Base-by-base conservation (phyloP, 53 echinoderm and acorn worm species). In the Pentamera pediparva region DNA sequence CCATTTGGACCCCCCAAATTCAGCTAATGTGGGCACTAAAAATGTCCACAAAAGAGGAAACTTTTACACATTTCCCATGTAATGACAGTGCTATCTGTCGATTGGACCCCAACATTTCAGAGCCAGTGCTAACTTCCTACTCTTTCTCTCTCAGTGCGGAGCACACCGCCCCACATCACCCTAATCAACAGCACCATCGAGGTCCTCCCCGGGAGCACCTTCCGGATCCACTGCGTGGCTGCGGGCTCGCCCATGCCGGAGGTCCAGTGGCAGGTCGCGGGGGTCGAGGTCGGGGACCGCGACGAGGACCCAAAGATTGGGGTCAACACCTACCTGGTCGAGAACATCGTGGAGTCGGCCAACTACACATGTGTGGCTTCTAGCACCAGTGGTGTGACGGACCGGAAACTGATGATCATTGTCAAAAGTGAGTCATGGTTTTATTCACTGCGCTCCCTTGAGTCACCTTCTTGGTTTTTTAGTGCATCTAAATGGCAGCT, bases 331-430 rank as follows among this genome's bases (percentile, higher is more conserved):
- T 70, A 83, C 36, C n/a, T 8, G 20, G 75, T 88, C 10, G 78
- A 74, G 4, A 34, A 75, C 30, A 75, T 88, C 41, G 62, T 59
- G 21, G 79, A 74, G 79, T 78, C 88, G 20, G 79, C 75, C 19
- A 88, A 83, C 56, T 88, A 83, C 33, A 83, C 88, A 28, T 88
- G 88, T 21, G 34, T 79, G 49, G 88, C 88, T 11, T 61, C 88
- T 12, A 88, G 83, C 62, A 32, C 26, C 6, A 48, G 71, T 37
- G 88, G 88, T 10, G 58, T 71, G 29, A 63, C 56, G 5, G 83
- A 88, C 9, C 39, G 50, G 26, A 37, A 64, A n/a, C 75, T 78
- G n/a, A 65, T 62, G 37, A 78, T 88, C 15, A 83, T 74, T 17
- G 88, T 88, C 30, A 59, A 78, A 69, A 83, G 88, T 88, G 50